Conservation (phyloP, 2,797 vertebrate genomes). For the Danio tinwini region DNA sequence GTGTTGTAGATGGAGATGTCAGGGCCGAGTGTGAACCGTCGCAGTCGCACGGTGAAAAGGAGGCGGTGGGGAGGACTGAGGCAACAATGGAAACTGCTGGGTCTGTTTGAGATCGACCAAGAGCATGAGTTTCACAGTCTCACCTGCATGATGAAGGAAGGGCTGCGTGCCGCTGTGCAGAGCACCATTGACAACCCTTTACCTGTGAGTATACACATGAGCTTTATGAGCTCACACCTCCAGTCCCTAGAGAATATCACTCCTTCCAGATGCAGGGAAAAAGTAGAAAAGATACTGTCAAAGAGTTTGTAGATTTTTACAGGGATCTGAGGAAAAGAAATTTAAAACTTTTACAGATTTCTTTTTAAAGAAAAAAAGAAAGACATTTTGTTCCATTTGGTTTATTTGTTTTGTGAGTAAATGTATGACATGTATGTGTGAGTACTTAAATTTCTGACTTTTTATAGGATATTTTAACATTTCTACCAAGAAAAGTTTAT, state of each 20-base stretch:
- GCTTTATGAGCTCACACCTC: neutral
- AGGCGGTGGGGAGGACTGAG: slow-evolving; percentile 77
- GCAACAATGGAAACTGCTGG: slow-evolving; percentile 84
- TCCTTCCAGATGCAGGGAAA: neutral
- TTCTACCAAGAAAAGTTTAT: too few species aligned
- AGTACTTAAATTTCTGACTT: too few species aligned
- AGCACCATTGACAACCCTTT: slow-evolving; percentile 72
- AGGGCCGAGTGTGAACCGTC: slow-evolving; percentile 45
- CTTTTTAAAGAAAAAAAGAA: too few species aligned
- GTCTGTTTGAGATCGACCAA: slow-evolving; percentile 86
- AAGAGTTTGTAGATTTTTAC: neutral
- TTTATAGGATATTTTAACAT: too few species aligned
- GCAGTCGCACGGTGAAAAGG: slow-evolving; percentile 52
- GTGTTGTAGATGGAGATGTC: slow-evolving; percentile 64
- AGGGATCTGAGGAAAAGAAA: too few species aligned
- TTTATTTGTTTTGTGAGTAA: too few species aligned
- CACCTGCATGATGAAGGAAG: slow-evolving; percentile 87
- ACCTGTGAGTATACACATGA: slow-evolving; percentile 73
- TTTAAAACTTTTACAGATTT: too few species aligned
- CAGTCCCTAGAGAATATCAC: slow-evolving; percentile 14
- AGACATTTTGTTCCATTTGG: too few species aligned
- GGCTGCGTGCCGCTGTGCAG: slow-evolving; percentile 82
- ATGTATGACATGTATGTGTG: too few species aligned
- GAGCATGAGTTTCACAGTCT: slow-evolving; percentile 84
- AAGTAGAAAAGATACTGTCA: neutral